phyloP scores from a whole-genome alignment of 2,888 invertebrate genomes.

The Leucozona laternaria region DNA sequence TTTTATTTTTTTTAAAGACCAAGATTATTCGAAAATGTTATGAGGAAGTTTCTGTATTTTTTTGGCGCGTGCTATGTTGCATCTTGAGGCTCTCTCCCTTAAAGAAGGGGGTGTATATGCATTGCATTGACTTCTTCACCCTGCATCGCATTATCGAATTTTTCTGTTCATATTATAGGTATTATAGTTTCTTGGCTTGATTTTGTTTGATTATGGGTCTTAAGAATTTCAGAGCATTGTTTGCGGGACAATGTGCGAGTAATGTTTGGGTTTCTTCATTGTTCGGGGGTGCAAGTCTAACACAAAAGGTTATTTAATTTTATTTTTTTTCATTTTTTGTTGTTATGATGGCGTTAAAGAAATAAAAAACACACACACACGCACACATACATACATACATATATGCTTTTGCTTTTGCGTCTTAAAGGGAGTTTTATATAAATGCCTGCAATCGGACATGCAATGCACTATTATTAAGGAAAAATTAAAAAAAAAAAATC shows the following conservation, averaged over 20 bases:
- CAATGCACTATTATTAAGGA: slow-evolving; percentile 57
- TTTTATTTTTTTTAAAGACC: slow-evolving; percentile 6
- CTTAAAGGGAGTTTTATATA: slow-evolving; percentile 54
- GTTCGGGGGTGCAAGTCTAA: slow-evolving; percentile 71
- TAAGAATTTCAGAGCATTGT: slow-evolving; percentile 62
- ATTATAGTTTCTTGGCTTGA: background rate
- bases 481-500: slow-evolving; percentile 9
- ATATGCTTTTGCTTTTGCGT: slow-evolving; percentile 66
- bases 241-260: slow-evolving; percentile 70
- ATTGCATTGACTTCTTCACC: slow-evolving; percentile 72
- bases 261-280: slow-evolving; percentile 71
- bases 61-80: slow-evolving; percentile 73
- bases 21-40: background rate
- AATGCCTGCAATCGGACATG: slow-evolving; percentile 34
- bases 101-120: slow-evolving; percentile 69
- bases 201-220: slow-evolving; percentile 57
- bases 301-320: slow-evolving; percentile 61
- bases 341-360: slow-evolving; percentile 70
- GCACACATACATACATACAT: slow-evolving; percentile 22
- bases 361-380: slow-evolving; percentile 14
- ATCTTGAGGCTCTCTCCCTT: slow-evolving; percentile 39
- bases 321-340: slow-evolving; percentile 16
- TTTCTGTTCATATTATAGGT: background rate
- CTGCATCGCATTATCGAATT: slow-evolving; percentile 41
- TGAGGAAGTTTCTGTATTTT: slow-evolving; percentile 7